phyloP scores from a whole-genome alignment of 1,140 invertebrate genomes.

The Drosophila lacertosa region DNA sequence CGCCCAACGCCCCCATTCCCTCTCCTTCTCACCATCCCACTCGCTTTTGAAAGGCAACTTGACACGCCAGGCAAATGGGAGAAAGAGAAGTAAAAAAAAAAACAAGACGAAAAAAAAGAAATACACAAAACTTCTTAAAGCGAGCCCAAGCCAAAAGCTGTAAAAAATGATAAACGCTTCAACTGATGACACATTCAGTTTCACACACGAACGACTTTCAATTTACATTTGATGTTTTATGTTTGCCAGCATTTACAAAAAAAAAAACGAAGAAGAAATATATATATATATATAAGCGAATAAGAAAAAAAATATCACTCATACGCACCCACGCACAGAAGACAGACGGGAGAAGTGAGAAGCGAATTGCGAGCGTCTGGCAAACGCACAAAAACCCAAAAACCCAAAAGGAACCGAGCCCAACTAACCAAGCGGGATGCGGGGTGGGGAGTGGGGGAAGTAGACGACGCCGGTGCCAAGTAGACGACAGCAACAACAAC shows the following conservation, averaged over 20 bases:
- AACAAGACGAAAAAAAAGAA: slow-evolving; percentile 8
- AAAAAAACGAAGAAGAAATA: no score
- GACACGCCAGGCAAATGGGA: slow-evolving; percentile 67
- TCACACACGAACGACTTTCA: slow-evolving; percentile 82
- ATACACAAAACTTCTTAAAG: slow-evolving; percentile 38
- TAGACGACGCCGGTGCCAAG: slow-evolving; percentile 65
- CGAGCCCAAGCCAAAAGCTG: slow-evolving; percentile 70
- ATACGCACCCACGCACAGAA: slow-evolving; percentile 78
- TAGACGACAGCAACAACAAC: slow-evolving; percentile 49
- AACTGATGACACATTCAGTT: slow-evolving; percentile 83
- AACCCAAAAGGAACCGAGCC: slow-evolving; percentile 34
- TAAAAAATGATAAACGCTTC: slow-evolving; percentile 83
- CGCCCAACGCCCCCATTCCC: slow-evolving; percentile 27
- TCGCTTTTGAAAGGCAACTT: slow-evolving; percentile 73
- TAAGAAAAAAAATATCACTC: slow-evolving; percentile 67
- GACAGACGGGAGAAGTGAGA: slow-evolving; percentile 32
- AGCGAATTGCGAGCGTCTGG: slow-evolving; percentile 59
- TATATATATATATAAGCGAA: slow-evolving; percentile 15
- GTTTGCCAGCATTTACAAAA: slow-evolving; percentile 77
- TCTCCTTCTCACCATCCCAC: neutral
- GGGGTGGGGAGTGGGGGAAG: neutral
- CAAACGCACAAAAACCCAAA: slow-evolving; percentile 49
- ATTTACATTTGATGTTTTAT: slow-evolving; percentile 83
- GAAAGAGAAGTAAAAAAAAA: slow-evolving; percentile 18
- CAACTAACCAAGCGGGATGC: slow-evolving; percentile 43